phyloP scores from a whole-genome alignment of 1,140 invertebrate genomes.

The Drosophila seguyi region DNA sequence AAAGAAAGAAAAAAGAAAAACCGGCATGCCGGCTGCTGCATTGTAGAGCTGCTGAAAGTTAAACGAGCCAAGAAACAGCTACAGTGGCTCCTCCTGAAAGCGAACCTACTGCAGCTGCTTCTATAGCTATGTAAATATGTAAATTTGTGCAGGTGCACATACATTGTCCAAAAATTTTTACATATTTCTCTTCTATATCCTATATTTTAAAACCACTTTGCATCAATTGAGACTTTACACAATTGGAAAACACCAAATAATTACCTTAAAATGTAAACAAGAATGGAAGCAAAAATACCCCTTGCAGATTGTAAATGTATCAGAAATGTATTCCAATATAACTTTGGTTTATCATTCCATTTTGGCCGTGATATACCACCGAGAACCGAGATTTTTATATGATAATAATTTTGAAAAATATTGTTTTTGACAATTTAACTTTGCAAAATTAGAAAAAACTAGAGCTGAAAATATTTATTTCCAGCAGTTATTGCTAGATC shows the following conservation, averaged over 20 bases:
- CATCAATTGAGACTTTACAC: background rate
- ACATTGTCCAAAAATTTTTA: background rate
- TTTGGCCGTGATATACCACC: no score
- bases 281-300: no score
- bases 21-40: slow-evolving; percentile 64
- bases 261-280: background rate
- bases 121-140: background rate
- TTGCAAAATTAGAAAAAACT: no score
- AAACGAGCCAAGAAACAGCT: slow-evolving; percentile 50
- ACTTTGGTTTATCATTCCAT: no score
- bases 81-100: slow-evolving; percentile 11
- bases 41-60: slow-evolving; percentile 59
- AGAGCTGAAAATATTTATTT: no score
- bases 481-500: background rate
- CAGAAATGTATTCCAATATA: no score
- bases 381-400: no score
- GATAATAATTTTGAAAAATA: no score
- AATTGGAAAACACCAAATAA: background rate
- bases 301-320: no score
- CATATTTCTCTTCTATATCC: no score
- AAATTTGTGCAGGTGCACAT: no score
- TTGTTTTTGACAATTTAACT: no score
- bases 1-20: slow-evolving; percentile 36
- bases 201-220: background rate
- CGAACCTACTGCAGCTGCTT: background rate